phyloP scores from a whole-genome alignment of 2,888 invertebrate genomes.

The Mycalesis mineus region DNA sequence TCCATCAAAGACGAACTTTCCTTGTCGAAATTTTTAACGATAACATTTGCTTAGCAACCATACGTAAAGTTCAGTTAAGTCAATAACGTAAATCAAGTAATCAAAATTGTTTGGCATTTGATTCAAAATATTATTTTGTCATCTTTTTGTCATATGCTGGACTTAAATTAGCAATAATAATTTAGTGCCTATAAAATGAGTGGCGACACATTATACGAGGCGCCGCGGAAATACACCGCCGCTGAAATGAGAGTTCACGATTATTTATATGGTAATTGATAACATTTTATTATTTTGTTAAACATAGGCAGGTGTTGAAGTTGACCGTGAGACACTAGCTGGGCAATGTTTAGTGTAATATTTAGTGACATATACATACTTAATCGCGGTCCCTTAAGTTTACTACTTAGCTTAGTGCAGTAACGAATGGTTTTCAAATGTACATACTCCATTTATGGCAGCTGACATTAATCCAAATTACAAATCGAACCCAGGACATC shows the following conservation, averaged over 20 bases:
- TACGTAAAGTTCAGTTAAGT: neutral
- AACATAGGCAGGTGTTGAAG: neutral
- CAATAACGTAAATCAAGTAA: neutral
- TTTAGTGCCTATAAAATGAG: conserved; percentile 42
- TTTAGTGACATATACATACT: too few relatives aligned
- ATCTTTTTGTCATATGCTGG: neutral
- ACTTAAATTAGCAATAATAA: neutral
- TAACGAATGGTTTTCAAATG: too few relatives aligned
- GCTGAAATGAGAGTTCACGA: conserved; percentile 55
- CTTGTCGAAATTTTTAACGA: too few relatives aligned
- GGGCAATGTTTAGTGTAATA: too few relatives aligned
- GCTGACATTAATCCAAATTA: too few relatives aligned
- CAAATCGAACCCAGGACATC: too few relatives aligned
- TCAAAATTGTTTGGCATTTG: neutral
- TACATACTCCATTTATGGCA: too few relatives aligned
- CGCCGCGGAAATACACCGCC: conserved; percentile 38
- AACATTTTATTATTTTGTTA: neutral
- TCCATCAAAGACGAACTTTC: too few relatives aligned
- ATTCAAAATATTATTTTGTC: neutral
- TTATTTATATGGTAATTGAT: conserved; percentile 62
- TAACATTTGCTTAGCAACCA: neutral
- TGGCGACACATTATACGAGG: conserved; percentile 43
- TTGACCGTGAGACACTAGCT: too few relatives aligned
- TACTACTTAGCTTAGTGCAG: too few relatives aligned
- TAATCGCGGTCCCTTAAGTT: too few relatives aligned